phyloP scores from a whole-genome alignment of 2,888 invertebrate species.

The Tipula lateralis region DNA sequence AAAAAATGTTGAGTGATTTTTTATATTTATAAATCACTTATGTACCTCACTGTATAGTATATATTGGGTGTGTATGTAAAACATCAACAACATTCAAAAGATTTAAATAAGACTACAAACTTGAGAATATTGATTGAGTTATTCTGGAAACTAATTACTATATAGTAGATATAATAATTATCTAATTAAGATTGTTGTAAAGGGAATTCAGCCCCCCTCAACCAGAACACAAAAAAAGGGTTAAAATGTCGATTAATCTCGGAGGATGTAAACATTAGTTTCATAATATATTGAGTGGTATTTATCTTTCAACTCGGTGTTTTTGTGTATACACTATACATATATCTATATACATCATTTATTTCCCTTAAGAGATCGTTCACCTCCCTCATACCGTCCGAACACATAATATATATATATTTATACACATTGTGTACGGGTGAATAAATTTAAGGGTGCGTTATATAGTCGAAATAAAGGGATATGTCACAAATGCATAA shows the following conservation, averaged over 20 bases:
- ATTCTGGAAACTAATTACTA: neutral
- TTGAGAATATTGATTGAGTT: neutral
- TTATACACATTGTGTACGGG: neutral
- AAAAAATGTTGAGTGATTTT: neutral
- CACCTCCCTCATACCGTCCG: neutral
- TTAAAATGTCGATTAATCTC: constrained; percentile 19
- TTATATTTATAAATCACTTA: neutral
- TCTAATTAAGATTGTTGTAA: neutral
- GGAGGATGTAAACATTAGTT: neutral
- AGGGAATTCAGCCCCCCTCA: neutral
- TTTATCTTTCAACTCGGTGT: neutral
- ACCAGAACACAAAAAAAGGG: neutral
- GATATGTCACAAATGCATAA: neutral
- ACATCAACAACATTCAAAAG: neutral
- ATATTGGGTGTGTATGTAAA: too few species aligned
- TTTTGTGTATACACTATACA: neutral
- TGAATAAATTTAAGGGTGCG: neutral
- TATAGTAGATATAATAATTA: neutral
- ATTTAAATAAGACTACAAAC: neutral
- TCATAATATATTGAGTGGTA: constrained; percentile 12
- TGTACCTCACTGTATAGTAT: neutral
- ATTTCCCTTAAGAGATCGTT: neutral
- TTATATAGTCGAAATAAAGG: neutral
- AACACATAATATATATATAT: neutral
- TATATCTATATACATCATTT: neutral